Conservation (phyloP, 2,113 vertebrate genomes). For the Apistogramma diplotaenia region DNA sequence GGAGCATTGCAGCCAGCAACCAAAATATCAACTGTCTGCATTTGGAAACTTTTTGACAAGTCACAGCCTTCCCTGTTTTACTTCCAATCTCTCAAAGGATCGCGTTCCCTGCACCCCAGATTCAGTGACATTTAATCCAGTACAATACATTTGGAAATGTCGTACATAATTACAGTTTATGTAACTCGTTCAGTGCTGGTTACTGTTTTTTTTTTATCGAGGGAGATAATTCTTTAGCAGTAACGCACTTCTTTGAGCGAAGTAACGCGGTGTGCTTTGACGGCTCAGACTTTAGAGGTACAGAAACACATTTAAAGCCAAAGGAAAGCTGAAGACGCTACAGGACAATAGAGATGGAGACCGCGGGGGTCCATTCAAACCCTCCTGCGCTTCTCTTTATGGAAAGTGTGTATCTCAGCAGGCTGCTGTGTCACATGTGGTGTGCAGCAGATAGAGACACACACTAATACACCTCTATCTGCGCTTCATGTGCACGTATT, state of each 20-base stretch:
- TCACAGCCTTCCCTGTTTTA: conserved; percentile 39
- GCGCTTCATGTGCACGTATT: not conserved
- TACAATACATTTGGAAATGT: conserved; percentile 31
- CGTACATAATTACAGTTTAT: conserved; percentile 35
- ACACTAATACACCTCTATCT: not conserved
- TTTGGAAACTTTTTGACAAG: conserved; percentile 58
- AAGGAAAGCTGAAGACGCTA: conserved; percentile 3
- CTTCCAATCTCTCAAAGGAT: conserved; percentile 15
- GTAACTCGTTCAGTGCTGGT: conserved; percentile 21
- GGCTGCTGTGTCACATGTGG: conserved; percentile 19
- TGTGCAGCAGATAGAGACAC: not conserved
- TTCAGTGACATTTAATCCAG: conserved; percentile 38
- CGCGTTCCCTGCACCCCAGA: conserved; percentile 34
- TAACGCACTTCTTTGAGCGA: not conserved
- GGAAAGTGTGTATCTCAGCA: conserved; percentile 49
- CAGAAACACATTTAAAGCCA: not conserved
- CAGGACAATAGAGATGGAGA: conserved; percentile 12
- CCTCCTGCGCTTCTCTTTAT: conserved; percentile 33
- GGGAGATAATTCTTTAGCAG: conserved; percentile 1
- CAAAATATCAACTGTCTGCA: conserved; percentile 59
- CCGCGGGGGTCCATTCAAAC: conserved; percentile 37
- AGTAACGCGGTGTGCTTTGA: conserved; percentile 17
- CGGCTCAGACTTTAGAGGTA: too few relatives aligned
- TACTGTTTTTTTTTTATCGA: conserved; percentile 1
- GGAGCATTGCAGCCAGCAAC: conserved; percentile 49